Evolutionary conservation across 2,888 invertebrate genomes (phyloP).

Genomic region (Dichetophora obliterata): DNA sequence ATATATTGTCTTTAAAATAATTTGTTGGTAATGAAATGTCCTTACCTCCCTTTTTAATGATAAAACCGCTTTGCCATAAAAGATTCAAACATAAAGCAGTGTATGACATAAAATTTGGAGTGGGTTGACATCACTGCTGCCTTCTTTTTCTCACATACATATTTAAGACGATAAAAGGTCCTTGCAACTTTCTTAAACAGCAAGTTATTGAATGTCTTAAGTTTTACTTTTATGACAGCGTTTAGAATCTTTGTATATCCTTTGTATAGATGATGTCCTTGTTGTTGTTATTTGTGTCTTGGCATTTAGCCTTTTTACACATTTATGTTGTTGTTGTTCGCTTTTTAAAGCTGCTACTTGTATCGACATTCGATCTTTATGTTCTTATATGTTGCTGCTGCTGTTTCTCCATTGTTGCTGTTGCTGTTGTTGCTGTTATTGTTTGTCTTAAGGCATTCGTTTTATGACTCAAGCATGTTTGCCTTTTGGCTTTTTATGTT

Average conservation of each 20-base stretch:
- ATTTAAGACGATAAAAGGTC: constrained; percentile 64
- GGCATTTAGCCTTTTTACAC: constrained; percentile 11
- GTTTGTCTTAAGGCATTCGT: constrained; percentile 67
- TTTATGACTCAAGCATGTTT: constrained; percentile 70
- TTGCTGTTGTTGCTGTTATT: constrained; percentile 45
- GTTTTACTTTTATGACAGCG: constrained; percentile 67
- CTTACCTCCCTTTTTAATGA: too few species aligned
- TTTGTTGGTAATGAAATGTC: too few species aligned
- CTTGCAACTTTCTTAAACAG: constrained; percentile 31
- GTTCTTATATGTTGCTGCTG: constrained; percentile 51
- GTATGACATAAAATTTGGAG: too few species aligned
- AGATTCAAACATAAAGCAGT: too few species aligned
- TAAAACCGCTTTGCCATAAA: too few species aligned
- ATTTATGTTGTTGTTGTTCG: constrained; percentile 17
- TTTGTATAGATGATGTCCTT: constrained; percentile 41
- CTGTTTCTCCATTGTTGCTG: neutral
- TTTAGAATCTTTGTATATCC: constrained; percentile 58
- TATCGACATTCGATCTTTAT: constrained; percentile 69
- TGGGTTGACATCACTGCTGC: neutral
- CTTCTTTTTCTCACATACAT: constrained; percentile 53
- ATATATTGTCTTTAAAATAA: too few species aligned
- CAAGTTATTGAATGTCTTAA: constrained; percentile 66
- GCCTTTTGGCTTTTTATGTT: constrained; percentile 69
- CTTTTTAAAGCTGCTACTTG: constrained; percentile 36
- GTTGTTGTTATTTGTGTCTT: constrained; percentile 28